phyloP scores from a whole-genome alignment of 37 sponge, comb jelly and placozoan genomes.

The Oscarella lobularis region DNA sequence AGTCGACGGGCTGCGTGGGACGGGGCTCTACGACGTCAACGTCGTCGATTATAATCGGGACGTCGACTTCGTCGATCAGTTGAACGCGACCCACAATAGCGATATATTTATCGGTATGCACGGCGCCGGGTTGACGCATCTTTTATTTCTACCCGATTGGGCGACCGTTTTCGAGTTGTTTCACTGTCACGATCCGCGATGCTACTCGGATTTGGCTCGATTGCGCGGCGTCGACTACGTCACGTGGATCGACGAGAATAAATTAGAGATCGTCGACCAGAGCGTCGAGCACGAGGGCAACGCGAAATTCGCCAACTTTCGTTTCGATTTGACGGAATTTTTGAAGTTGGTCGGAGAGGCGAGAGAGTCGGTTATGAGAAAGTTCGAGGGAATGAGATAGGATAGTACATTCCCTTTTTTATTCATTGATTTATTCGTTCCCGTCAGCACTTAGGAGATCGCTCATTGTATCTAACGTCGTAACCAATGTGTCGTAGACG shows the following conservation, averaged over 20 bases:
- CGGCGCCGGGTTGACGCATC: conserved; percentile 81
- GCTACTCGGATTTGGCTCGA: conserved; percentile 80
- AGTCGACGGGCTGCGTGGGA: conserved; percentile 2
- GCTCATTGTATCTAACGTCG: background rate
- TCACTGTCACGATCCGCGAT: conserved; percentile 69
- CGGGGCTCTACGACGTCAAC: conserved; percentile 1
- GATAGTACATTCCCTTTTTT: no score
- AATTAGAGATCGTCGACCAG: background rate
- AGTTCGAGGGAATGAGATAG: no score
- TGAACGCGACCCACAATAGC: conserved; percentile 53
- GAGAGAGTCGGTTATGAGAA: background rate
- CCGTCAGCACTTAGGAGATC: no score
- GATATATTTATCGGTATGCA: conserved; percentile 90
- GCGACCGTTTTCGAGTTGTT: conserved; percentile 80
- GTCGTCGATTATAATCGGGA: background rate
- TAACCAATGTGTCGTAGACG: background rate
- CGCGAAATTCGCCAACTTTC: conserved; percentile 84
- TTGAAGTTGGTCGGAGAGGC: conserved; percentile 41
- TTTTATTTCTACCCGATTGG: conserved; percentile 90
- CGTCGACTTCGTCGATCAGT: background rate
- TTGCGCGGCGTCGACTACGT: conserved; percentile 67
- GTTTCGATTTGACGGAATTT: conserved; percentile 68
- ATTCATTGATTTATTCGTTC: no score
- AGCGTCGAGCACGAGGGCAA: background rate
- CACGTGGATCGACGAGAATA: conserved; percentile 62